These are phyloP conservation scores for Steinernema scapterisci DNA, from an alignment of 2,888 invertebrate species.

Conservation along the genomic window DNA sequence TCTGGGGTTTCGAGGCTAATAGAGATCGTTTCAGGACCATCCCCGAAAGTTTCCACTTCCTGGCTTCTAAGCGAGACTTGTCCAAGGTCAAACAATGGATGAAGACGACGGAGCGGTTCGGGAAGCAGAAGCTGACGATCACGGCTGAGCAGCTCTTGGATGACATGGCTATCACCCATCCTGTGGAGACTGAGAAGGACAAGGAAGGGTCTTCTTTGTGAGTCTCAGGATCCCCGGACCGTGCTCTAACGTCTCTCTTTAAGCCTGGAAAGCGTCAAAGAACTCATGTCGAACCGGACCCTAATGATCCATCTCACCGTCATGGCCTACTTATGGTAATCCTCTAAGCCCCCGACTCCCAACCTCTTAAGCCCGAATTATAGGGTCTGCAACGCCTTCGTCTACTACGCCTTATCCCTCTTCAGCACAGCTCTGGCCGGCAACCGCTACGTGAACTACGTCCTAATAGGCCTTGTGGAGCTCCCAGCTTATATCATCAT, in stretches of 20 bases:
- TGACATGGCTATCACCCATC: conserved; percentile 31
- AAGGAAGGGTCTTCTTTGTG: too few relatives aligned
- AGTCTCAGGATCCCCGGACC: too few relatives aligned
- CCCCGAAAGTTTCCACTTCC: conserved; percentile 53
- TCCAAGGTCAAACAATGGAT: conserved; percentile 47
- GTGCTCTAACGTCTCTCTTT: too few relatives aligned
- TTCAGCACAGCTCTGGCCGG: conserved; percentile 58
- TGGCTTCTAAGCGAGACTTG: conserved; percentile 42
- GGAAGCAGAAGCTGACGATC: conserved; percentile 16
- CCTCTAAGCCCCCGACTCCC: background rate
- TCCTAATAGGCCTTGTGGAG: conserved; percentile 58
- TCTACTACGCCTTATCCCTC: conserved; percentile 62
- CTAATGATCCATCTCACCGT: background rate
- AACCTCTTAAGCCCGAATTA: too few relatives aligned
- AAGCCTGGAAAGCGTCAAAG: conserved; percentile 37
- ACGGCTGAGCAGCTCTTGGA: conserved; percentile 16
- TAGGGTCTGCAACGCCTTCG: conserved; percentile 43
- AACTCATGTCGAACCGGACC: conserved; percentile 34
- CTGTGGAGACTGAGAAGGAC: background rate
- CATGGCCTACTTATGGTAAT: conserved; percentile 10
- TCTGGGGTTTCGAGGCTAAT: too few relatives aligned
- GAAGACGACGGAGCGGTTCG: conserved; percentile 37
- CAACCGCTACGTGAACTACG: conserved; percentile 57
- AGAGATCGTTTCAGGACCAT: conserved; percentile 52
- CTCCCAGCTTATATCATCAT: conserved; percentile 56